Base-by-base conservation (phyloP, 2,888 invertebrate genomes). In the Deilephila porcellus region DNA sequence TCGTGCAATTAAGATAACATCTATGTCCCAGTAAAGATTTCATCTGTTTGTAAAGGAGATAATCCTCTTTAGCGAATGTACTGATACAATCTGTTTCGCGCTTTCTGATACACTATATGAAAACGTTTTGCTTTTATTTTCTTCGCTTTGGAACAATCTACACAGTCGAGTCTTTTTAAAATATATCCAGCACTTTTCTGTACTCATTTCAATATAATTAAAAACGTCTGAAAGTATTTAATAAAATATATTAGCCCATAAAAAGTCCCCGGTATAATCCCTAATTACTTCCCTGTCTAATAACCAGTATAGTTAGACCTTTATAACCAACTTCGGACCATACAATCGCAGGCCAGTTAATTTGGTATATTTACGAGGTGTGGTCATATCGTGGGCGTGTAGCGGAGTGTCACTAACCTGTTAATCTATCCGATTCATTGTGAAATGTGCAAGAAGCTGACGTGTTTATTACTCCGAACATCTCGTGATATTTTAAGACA, bases 281-380 rank as follows among this genome's bases (percentile, higher is more conserved):
- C 37, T 52, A 67, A 67, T 25, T 67, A 67, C 67, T 52, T 45
- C 45, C 52, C 72, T 73, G 72, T 56, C 17, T 64, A 60, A 63
- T 70, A 59, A 63, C 79, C 74, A 76, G 62, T 74, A 73, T 73
- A 72, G 72, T 73, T 73, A 70, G 78, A 77, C 75, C 29, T 74
- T 34, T 64, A 32, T 70, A 34, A 59, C 29, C 63, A 37, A 59
- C 17, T 64, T 56, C 29, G 34, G n/a, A 25, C 37, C 37, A 71
- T 60, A 71, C 25, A n/a, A 32, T 25, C 62, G 25, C 37, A 56
- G 70, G 34, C 62, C 73, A 56, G 62, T 37, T 62, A 71, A 63
- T 56, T 63, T 71, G 71, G 73, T 70, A 17, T 73, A n/a, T 63
- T 63, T 67, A 37, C 63, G 37, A 73, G 62, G 62, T 63, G 59